Conservation (phyloP, 2,797 vertebrate species). For the Glossophaga mutica region DNA sequence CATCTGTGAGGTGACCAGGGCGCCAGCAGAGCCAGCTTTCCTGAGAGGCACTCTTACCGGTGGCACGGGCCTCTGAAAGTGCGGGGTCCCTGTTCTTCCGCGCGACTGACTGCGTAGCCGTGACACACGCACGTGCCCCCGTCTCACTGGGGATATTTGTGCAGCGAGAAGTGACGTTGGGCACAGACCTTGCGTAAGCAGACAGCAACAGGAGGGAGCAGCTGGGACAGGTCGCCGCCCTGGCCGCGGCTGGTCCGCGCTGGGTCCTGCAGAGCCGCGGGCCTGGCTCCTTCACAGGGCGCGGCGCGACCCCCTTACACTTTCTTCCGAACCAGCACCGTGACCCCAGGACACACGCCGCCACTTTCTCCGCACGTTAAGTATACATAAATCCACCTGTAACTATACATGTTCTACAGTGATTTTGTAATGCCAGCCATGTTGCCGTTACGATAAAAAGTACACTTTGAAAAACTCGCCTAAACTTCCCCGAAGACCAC, state of each 20-base stretch:
- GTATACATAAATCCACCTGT: neutral
- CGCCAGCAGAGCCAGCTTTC: neutral
- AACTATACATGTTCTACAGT: neutral
- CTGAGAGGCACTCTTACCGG: too few species aligned
- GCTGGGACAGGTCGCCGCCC: neutral
- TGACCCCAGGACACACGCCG: neutral
- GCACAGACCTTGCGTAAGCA: too few species aligned
- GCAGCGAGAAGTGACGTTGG: neutral
- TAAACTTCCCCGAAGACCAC: neutral
- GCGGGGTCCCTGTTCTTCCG: neutral
- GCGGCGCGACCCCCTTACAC: fast-evolving
- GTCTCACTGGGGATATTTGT: neutral
- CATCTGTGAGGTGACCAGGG: neutral
- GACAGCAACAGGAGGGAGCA: neutral
- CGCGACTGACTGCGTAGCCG: neutral
- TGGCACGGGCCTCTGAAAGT: neutral
- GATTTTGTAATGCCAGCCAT: neutral
- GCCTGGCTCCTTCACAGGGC: neutral
- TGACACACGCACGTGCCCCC: neutral
- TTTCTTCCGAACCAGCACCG: neutral
- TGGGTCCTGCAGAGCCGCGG: neutral
- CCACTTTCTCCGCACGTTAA: neutral
- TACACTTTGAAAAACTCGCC: neutral
- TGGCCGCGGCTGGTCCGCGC: too few species aligned
- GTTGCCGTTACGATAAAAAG: neutral